Percentiles rank a stretch among this genome's conserved stretches.
phyloP scores from a whole-genome alignment of 2,113 vertebrate species.

The Felis catus region DNA sequence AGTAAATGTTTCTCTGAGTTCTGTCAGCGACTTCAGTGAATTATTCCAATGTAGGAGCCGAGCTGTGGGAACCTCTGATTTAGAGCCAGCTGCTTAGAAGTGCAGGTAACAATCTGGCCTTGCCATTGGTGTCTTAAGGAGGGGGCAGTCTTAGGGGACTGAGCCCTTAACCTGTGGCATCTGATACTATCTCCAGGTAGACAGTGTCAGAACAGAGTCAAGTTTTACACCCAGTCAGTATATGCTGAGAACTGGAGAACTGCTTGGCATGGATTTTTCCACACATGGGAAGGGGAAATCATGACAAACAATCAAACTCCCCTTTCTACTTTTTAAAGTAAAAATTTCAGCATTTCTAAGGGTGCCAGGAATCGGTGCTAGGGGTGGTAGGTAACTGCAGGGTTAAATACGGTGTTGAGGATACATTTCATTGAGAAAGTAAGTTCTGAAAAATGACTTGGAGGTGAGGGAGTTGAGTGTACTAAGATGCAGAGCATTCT shows the following conservation, averaged over 20 bases:
- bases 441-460: neutral
- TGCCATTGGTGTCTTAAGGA: neutral
- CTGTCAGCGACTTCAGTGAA: too few species aligned
- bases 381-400: fast-evolving
- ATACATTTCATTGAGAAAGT: neutral
- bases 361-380: neutral
- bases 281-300: neutral
- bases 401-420: neutral
- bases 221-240: too few species aligned
- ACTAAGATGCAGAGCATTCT: neutral
- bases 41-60: neutral
- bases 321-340: neutral
- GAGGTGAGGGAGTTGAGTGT: neutral
- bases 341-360: neutral
- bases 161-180: neutral
- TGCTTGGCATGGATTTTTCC: neutral
- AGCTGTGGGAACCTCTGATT: neutral
- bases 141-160: neutral
- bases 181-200: neutral
- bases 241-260: neutral
- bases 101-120: neutral
- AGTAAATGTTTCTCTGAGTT: neutral
- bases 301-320: neutral
- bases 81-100: neutral
- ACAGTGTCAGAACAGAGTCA: neutral